Conservation (phyloP, 2,113 vertebrate species). For the Epinephelus moara region DNA sequence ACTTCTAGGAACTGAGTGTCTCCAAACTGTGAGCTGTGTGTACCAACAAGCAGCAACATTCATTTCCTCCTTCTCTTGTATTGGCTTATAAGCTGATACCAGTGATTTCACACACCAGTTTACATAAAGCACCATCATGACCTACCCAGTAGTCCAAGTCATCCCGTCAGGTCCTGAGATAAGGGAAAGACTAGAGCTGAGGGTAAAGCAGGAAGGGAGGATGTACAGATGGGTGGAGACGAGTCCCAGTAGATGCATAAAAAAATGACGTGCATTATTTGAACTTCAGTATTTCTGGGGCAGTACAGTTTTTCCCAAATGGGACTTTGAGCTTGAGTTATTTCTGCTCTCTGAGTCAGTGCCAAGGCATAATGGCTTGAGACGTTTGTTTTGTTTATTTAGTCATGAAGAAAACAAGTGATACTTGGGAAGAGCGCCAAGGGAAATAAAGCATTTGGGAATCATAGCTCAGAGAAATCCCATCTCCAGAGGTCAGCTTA, state of each 20-base stretch:
- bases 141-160: not conserved
- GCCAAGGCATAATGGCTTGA: constrained; percentile 58
- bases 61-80: not conserved
- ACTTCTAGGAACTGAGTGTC: not conserved
- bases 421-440: constrained; percentile 61
- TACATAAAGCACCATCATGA: not conserved
- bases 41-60: fast-evolving
- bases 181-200: not conserved
- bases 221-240: constrained; percentile 15
- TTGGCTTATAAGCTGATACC: not conserved
- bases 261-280: constrained; percentile 31
- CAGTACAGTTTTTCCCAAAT: constrained; percentile 36
- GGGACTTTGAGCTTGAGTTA: constrained; percentile 40
- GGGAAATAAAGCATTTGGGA: constrained; percentile 59
- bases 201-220: not conserved
- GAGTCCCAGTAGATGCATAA: constrained; percentile 8
- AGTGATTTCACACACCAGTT: not conserved
- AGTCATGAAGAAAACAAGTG: constrained; percentile 56
- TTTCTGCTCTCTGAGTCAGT: constrained; percentile 53
- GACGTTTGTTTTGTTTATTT: constrained; percentile 70
- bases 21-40: not conserved
- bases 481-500: constrained; percentile 49
- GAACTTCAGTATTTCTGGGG: constrained; percentile 32
- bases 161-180: not conserved
- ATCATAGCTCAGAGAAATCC: constrained; percentile 41